Evolutionary conservation across 2,888 invertebrate genomes (phyloP), one percentile per base, ranked within the genome.

Genomic region (Phaonia tiefii): DNA sequence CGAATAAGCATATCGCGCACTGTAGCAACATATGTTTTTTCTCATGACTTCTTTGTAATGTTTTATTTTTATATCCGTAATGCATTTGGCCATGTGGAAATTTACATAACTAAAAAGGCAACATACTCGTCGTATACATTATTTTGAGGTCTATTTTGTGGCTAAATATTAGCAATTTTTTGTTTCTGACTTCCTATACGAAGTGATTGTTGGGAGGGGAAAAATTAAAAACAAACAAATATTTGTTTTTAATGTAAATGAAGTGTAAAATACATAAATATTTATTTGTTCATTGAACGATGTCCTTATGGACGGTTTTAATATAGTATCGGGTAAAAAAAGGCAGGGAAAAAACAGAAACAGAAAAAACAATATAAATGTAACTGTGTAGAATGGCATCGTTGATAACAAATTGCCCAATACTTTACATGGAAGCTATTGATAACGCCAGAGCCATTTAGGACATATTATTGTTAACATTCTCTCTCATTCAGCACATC

Each of bases 101-200:
- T 60, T 60, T 10, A 60, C 26, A 42, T 63, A 63, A n/a, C n/a
- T n/a, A n/a, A n/a, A 60, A 37, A 39, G 17, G 60, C 20, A 22
- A 39, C 42, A 39, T 42, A 42, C 42, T 63, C 60, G 20, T 2
- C 0, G 37, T 22, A 20, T 63, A 63, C 63, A 63, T 63, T 63
- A 63, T 63, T 63, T 63, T 63, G 63, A 63, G 63, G 63, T 63
- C 63, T 63, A 63, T 63, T 63, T 42, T 63, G 63, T 22, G 63
- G 63, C 22, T 63, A 20, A 42, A 63, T 63, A 37, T 42, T 13
- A 63, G 37, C 42, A 39, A 8, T 31, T 5, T 31, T 31, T 31
- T 31, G n/a, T n/a, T 31, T 63, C 22, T 63, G 8, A 17, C 26
- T 2, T 63, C 39, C 8, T 63, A 37, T 63, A 39, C 63, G 42